phyloP scores from a whole-genome alignment of 1,140 invertebrate genomes.

The Hylaeus anthracinus region DNA sequence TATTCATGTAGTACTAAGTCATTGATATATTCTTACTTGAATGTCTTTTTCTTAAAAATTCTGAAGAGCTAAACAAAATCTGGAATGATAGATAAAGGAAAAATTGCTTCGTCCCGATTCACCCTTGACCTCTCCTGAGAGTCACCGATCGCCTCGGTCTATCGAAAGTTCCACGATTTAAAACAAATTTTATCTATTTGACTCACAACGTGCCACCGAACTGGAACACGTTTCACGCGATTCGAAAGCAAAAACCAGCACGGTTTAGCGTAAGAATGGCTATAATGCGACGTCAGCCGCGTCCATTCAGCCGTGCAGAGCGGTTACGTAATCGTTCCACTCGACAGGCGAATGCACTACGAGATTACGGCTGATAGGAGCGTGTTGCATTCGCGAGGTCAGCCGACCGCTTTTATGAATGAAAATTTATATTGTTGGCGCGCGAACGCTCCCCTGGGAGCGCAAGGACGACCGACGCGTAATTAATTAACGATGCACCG shows the following conservation, averaged over 20 bases:
- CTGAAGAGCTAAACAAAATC: too few species aligned
- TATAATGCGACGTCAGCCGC: slow-evolving; percentile 32
- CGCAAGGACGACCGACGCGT: slow-evolving; percentile 4
- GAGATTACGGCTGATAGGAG: slow-evolving; percentile 63
- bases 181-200: too few species aligned
- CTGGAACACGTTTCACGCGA: not conserved
- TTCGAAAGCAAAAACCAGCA: not conserved
- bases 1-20: too few species aligned
- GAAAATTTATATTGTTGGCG: slow-evolving; percentile 57
- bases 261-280: slow-evolving; percentile 47
- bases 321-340: slow-evolving; percentile 55
- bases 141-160: too few species aligned
- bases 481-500: slow-evolving; percentile 42
- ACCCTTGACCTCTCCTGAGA: too few species aligned
- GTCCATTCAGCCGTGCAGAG: slow-evolving; percentile 54
- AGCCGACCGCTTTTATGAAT: slow-evolving; percentile 62
- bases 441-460: not conserved
- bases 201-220: too few species aligned
- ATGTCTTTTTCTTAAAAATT: too few species aligned
- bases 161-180: too few species aligned
- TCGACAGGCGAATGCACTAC: slow-evolving; percentile 56
- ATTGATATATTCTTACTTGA: too few species aligned
- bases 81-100: too few species aligned
- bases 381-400: slow-evolving; percentile 63
- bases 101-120: too few species aligned